A percentile compares a stretch with the other conserved stretches of the same genome.
phyloP scores from a whole-genome alignment of 2,888 invertebrate genomes.

The Platycnemis pennipes region DNA sequence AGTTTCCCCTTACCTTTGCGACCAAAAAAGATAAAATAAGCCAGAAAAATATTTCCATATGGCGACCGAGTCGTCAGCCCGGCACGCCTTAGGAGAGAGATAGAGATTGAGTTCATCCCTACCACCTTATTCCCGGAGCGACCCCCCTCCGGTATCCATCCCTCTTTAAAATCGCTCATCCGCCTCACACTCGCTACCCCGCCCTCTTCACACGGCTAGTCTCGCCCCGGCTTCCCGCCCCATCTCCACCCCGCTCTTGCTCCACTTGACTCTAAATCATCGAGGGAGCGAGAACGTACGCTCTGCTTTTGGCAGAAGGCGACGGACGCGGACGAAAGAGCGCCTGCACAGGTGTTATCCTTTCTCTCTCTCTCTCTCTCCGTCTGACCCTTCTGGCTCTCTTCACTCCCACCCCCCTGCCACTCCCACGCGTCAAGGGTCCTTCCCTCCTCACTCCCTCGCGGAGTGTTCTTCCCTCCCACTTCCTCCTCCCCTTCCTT shows the following conservation, averaged over 20 bases:
- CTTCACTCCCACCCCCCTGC: background rate
- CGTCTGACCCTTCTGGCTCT: background rate
- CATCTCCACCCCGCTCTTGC: background rate
- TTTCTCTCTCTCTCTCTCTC: background rate
- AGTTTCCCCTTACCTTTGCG: background rate
- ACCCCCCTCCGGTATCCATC: background rate
- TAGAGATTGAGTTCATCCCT: background rate
- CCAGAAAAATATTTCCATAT: background rate
- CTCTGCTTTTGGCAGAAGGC: constrained; percentile 43
- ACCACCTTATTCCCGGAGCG: background rate
- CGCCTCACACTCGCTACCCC: background rate
- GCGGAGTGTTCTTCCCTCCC: background rate
- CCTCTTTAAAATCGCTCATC: background rate
- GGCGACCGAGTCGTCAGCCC: background rate
- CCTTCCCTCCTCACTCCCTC: background rate
- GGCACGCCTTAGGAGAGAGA: background rate
- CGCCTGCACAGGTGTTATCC: background rate
- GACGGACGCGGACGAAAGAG: background rate
- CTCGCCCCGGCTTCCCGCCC: background rate
- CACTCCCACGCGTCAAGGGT: background rate
- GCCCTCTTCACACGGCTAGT: background rate
- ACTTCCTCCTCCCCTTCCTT: background rate
- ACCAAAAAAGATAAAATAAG: background rate
- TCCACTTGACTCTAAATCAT: constrained; percentile 49
- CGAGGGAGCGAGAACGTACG: background rate